Percentiles rank a stretch among this genome's conserved stretches.
Conservation (phyloP, 1,140 invertebrate genomes). For the Lineus longissimus region DNA sequence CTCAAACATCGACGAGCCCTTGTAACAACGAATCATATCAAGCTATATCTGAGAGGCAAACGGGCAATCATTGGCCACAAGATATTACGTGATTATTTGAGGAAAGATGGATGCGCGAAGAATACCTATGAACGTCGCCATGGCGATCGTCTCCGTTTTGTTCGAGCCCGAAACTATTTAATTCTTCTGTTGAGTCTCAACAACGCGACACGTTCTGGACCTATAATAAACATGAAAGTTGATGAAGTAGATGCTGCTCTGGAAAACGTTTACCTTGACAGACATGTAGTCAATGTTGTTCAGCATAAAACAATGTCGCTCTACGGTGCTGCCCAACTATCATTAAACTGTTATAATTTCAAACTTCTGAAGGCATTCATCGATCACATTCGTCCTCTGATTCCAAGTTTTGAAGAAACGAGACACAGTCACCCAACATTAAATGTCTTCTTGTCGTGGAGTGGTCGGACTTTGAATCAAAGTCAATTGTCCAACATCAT, state of each 20-base stretch:
- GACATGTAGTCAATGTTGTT: slow-evolving; percentile 8
- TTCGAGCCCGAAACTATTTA: slow-evolving; percentile 8
- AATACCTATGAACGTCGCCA: slow-evolving; percentile 7
- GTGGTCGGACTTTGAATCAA: slow-evolving; percentile 8
- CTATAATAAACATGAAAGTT: slow-evolving; percentile 6
- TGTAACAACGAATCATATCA: slow-evolving; percentile 7
- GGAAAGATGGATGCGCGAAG: slow-evolving; percentile 8
- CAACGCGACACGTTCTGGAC: slow-evolving; percentile 8
- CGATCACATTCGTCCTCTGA: slow-evolving; percentile 7
- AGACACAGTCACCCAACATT: background rate
- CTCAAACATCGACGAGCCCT: slow-evolving; percentile 5
- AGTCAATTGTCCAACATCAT: slow-evolving; percentile 4
- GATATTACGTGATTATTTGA: slow-evolving; percentile 9
- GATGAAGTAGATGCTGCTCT: slow-evolving; percentile 3
- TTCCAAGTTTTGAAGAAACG: slow-evolving; percentile 7
- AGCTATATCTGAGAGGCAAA: slow-evolving; percentile 8
- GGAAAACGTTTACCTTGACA: slow-evolving; percentile 5
- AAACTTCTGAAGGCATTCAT: slow-evolving; percentile 7
- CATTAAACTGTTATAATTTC: slow-evolving; percentile 1
- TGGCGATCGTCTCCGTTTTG: slow-evolving; percentile 8
- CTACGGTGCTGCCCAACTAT: slow-evolving; percentile 7
- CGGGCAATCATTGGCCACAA: slow-evolving; percentile 7
- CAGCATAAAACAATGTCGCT: slow-evolving; percentile 8
- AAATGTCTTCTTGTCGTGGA: slow-evolving; percentile 7
- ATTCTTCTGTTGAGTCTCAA: slow-evolving; percentile 8